Conservation (phyloP, 2,888 invertebrate genomes). For the Linnaemya vulpina region DNA sequence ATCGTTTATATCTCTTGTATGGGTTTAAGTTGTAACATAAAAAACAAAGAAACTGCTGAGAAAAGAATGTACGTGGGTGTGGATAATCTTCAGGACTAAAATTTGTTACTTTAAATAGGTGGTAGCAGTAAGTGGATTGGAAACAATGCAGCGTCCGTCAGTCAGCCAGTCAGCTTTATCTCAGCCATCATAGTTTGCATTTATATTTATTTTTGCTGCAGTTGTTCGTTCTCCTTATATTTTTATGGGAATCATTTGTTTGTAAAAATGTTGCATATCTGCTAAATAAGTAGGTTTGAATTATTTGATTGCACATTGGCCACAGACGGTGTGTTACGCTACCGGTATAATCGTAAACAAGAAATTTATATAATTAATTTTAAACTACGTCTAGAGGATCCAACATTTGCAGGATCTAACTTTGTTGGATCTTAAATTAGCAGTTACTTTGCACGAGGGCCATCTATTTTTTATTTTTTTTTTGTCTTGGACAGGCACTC, state of each 20-base stretch:
- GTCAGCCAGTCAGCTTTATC: conserved; percentile 9
- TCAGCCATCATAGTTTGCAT: conserved; percentile 27
- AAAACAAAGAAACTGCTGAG: conserved; percentile 3
- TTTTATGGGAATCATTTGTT: background rate
- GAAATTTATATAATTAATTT: too few relatives aligned
- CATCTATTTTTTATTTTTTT: too few relatives aligned
- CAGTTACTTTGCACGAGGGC: too few relatives aligned
- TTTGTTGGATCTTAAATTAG: too few relatives aligned
- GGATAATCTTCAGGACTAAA: conserved; percentile 35
- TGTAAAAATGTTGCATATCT: background rate
- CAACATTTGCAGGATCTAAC: too few relatives aligned
- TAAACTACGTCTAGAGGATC: too few relatives aligned
- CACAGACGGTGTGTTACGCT: too few relatives aligned
- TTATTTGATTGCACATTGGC: too few relatives aligned
- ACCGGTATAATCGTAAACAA: too few relatives aligned
- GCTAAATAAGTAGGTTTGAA: background rate
- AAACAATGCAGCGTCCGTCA: conserved; percentile 22
- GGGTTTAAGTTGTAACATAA: background rate
- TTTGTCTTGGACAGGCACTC: too few relatives aligned
- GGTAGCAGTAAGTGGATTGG: conserved; percentile 8
- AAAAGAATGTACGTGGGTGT: conserved; percentile 21
- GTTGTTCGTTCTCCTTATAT: background rate
- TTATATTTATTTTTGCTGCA: conserved; percentile 8
- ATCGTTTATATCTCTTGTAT: conserved; percentile 5
- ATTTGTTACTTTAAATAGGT: conserved; percentile 29